Evolutionary conservation across 2,113 vertebrate species (phyloP).

Genomic region (Heterocephalus glaber): DNA sequence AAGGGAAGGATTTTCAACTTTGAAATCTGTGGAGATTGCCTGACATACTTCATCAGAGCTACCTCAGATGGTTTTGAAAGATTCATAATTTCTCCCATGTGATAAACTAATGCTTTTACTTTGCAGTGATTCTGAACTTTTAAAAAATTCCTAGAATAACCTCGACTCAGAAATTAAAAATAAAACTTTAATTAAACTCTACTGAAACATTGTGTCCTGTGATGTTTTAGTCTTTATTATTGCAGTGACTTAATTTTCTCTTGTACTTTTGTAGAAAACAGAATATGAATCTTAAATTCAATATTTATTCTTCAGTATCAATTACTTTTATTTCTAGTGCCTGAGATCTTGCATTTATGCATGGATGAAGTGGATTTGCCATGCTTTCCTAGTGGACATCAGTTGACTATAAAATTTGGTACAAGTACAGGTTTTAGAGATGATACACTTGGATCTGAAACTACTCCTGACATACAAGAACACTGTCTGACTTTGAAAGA

Average conservation of each 20-base stretch:
- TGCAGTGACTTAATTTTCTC: slow-evolving; percentile 5
- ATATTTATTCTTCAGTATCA: background rate
- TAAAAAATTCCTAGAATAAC: background rate
- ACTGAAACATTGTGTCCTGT: slow-evolving; percentile 4
- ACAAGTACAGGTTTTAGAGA: background rate
- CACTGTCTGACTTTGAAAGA: background rate
- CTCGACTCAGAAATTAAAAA: slow-evolving; percentile 31
- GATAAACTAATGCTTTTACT: background rate
- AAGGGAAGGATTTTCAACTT: background rate
- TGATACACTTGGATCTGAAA: background rate
- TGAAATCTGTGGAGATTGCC: background rate
- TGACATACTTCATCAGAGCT: background rate
- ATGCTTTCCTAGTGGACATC: background rate
- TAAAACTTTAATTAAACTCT: slow-evolving; percentile 14
- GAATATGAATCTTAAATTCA: slow-evolving; percentile 8
- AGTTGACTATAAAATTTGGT: background rate
- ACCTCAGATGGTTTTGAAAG: background rate
- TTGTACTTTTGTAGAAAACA: background rate
- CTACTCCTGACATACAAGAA: background rate
- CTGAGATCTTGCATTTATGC: background rate
- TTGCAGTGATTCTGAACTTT: background rate
- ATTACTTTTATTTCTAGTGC: background rate
- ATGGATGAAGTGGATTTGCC: background rate
- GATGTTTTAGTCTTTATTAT: background rate
- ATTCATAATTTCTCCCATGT: background rate